These are phyloP conservation scores for Lemur catta DNA, from an alignment of 2,797 vertebrate species.

Conservation along the genomic window DNA sequence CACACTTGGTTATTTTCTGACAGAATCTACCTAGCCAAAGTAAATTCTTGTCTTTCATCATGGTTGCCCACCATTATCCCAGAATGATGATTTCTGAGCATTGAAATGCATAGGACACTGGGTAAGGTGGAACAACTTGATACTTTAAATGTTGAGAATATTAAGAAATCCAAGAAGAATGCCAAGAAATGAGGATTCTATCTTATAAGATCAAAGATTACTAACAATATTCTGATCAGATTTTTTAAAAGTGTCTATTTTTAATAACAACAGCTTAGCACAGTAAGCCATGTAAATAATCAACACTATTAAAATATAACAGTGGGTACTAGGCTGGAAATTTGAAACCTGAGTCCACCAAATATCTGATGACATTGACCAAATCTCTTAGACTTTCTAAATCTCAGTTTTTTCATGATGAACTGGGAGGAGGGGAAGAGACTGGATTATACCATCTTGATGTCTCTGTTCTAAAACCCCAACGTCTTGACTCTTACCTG, in stretches of 20 bases:
- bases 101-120: neutral
- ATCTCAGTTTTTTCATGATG: neutral
- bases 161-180: slow-evolving; percentile 31
- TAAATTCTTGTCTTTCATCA: neutral
- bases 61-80: neutral
- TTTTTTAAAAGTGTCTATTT: neutral
- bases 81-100: neutral
- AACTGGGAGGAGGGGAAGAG: neutral
- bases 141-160: neutral
- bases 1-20: neutral
- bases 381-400: neutral
- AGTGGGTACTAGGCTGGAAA: neutral
- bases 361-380: neutral
- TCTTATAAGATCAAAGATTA: slow-evolving; percentile 25
- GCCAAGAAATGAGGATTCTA: neutral
- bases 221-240: neutral
- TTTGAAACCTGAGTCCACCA: neutral
- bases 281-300: neutral
- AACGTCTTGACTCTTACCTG: slow-evolving; percentile 87
- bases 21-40: neutral
- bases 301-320: neutral
- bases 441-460: neutral
- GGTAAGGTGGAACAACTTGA: neutral
- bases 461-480: neutral
- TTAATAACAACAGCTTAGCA: slow-evolving; percentile 2